These are phyloP conservation scores for Psettodes erumei DNA, from an alignment of 2,113 vertebrate species.

Conservation along the genomic window DNA sequence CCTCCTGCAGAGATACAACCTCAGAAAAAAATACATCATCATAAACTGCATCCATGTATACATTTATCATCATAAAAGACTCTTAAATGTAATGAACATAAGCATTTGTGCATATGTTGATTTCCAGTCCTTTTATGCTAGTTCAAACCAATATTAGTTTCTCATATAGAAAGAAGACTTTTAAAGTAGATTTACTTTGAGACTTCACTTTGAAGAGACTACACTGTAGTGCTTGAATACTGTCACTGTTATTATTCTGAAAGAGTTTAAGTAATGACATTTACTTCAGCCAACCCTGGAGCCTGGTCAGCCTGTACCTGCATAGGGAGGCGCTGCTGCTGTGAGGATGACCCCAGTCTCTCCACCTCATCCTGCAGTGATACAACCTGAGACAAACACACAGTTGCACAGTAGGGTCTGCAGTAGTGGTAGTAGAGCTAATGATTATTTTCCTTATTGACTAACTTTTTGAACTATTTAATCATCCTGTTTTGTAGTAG, in stretches of 20 bases:
- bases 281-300: conserved; percentile 5
- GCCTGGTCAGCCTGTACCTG: conserved; percentile 25
- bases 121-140: background rate
- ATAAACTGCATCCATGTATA: background rate
- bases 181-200: no score
- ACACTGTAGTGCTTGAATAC: background rate
- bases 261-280: background rate
- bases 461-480: background rate
- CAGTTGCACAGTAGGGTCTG: background rate
- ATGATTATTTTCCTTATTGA: background rate
- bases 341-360: conserved; percentile 43
- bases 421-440: background rate
- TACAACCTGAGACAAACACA: conserved; percentile 41
- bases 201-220: no score
- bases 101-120: background rate
- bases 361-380: conserved; percentile 46
- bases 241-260: background rate
- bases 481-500: background rate
- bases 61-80: background rate
- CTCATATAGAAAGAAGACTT: background rate
- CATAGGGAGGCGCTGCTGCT: conserved; percentile 29
- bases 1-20: conserved; percentile 51
- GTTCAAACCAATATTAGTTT: background rate
- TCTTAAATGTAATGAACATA: background rate
- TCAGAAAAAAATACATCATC: conserved; percentile 17